Evolutionary conservation across 1,140 invertebrate genomes (phyloP).

Genomic region (Drosophila prosaltans): DNA sequence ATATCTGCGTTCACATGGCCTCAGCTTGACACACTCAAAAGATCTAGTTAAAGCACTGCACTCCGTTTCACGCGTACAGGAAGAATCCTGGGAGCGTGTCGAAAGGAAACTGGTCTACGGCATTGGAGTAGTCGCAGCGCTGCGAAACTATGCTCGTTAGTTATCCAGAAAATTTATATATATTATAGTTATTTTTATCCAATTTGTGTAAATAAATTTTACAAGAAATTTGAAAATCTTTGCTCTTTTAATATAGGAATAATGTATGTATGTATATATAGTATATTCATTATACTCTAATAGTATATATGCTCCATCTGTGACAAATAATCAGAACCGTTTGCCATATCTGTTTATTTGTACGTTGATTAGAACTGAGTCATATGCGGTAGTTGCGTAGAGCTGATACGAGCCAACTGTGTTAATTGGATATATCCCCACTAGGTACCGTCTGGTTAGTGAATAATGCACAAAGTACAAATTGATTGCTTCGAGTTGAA

Average conservation of each 20-base stretch:
- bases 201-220: conserved; percentile 63
- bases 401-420: not conserved
- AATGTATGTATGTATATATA: not conserved
- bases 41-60: conserved; percentile 85
- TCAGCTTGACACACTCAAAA: conserved; percentile 85
- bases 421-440: not conserved
- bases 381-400: not conserved
- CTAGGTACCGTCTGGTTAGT: not conserved
- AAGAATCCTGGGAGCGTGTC: conserved; percentile 87
- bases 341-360: not conserved
- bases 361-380: not conserved
- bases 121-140: conserved; percentile 89
- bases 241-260: not conserved
- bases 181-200: conserved; percentile 32
- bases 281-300: too few species aligned
- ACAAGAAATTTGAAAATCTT: conserved; percentile 32
- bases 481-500: conserved; percentile 38
- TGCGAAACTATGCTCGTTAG: conserved; percentile 85
- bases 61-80: conserved; percentile 86
- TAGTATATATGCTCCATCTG: not conserved
- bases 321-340: not conserved
- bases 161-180: conserved; percentile 2
- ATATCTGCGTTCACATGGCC: conserved; percentile 94
- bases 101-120: conserved; percentile 90
- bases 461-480: not conserved